These are phyloP conservation scores for Orthonychiurus folsomi DNA, from an alignment of 2,888 invertebrate genomes.

Conservation along the genomic window DNA sequence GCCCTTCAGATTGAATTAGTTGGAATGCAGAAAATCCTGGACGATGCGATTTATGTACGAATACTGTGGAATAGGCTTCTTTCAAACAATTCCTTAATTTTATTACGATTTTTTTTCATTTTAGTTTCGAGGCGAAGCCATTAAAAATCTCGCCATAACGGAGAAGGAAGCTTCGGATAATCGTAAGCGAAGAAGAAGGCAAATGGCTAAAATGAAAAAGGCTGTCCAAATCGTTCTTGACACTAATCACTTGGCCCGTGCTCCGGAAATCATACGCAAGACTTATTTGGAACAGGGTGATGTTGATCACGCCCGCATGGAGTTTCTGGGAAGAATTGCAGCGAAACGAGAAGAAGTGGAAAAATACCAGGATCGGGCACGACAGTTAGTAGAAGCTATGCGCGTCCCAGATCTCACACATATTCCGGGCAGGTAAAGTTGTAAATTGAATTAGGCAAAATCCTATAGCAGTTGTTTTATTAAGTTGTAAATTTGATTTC, in stretches of 20 bases:
- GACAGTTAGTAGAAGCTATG: conserved; percentile 35
- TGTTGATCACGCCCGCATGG: not conserved
- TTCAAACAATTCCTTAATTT: not conserved
- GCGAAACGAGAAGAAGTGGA: conserved; percentile 31
- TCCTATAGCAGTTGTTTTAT: too few species aligned
- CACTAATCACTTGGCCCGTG: conserved; percentile 22
- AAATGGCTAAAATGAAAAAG: conserved; percentile 39
- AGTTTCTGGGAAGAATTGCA: conserved; percentile 8
- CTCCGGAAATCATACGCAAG: not conserved
- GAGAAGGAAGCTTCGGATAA: conserved; percentile 38
- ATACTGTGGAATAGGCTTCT: conserved; percentile 1
- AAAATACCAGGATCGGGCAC: conserved; percentile 30
- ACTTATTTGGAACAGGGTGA: not conserved
- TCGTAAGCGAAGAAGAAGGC: conserved; percentile 28
- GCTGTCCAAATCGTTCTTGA: conserved; percentile 35
- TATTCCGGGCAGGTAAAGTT: conserved; percentile 29
- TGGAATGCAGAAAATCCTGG: conserved; percentile 36
- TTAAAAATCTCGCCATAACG: conserved; percentile 26
- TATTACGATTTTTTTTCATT: not conserved
- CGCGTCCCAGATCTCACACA: conserved; percentile 35
- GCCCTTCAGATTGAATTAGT: conserved; percentile 27
- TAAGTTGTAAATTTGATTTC: not conserved
- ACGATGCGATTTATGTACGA: conserved; percentile 33
- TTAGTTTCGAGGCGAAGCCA: not conserved
- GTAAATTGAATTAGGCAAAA: too few species aligned